Base-by-base conservation (phyloP, 2,797 vertebrate genomes). In the Adelosebastes latens region DNA sequence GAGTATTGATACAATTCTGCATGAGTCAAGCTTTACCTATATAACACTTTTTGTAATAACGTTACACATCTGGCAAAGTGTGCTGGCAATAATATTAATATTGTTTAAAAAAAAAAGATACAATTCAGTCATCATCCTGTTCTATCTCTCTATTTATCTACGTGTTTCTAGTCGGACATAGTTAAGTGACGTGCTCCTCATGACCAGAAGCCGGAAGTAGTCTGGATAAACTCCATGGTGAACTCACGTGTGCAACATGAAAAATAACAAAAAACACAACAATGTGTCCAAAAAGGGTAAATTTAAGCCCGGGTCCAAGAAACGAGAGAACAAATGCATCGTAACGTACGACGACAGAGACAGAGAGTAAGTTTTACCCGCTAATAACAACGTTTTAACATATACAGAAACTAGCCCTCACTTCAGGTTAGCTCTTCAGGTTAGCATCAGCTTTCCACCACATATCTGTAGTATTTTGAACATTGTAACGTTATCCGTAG, bases 341-440 rank as follows among this genome's bases (percentile, higher is more conserved):
- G 66, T 96, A 0, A 91, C 36, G 86, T 96, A 96, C 80, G 91
- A 96, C 66, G 95, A 96, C 53, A 84, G 92, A 42, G 93, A 93
- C 24, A 90, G 96, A 88, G 82, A 95, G 96, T 96, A 89, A 95
- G 96, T 94, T 4, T 9, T 4, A 39, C 8, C 1, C 1, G 1
- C 20, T 25, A 27, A 13, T 65, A 61, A 58, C 9, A 1, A 13
- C 2, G 31, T 13, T 4, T 36, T 31, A 14, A 8, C 14, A 8
- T n/a, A 0, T 3, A 4, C 4, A 53, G 11, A 2, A 16, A 46
- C 29, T 59, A 80, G 61, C 79, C 11, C 9, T 8, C 5, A 2
- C 25, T 6, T 5, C 2, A 58, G 61, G 22, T 42, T 42, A 63
- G 13, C 61, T 5, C 5, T 39, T 4, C 36, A 34, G 13, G 34